Percentiles rank a stretch among this genome's conserved stretches.
Evolutionary conservation across 2,888 invertebrate genomes (phyloP).

Genomic region (Bellardia pandia): DNA sequence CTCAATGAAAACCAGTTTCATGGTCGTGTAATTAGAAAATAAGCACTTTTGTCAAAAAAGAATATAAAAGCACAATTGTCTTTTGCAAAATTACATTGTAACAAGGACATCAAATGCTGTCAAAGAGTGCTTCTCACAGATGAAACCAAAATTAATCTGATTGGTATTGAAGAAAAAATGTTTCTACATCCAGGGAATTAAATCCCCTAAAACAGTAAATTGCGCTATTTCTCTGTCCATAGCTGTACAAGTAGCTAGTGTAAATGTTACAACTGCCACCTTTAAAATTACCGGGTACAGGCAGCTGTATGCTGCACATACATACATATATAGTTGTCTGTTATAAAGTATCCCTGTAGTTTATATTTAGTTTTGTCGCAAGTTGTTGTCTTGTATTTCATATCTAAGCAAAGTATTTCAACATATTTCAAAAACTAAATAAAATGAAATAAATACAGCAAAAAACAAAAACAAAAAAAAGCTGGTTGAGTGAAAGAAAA

Average conservation of each 20-base stretch:
- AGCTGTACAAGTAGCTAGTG: not conserved
- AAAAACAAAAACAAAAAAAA: not conserved
- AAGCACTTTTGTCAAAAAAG: too few species aligned
- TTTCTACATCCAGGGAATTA: too few species aligned
- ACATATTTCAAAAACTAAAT: slow-evolving; percentile 29
- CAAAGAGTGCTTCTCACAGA: too few species aligned
- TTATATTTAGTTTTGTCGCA: slow-evolving; percentile 60
- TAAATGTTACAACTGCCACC: not conserved
- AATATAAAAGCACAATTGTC: too few species aligned
- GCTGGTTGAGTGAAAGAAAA: slow-evolving; percentile 49
- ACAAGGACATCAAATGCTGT: too few species aligned
- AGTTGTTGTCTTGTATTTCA: slow-evolving; percentile 49
- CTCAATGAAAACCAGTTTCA: too few species aligned
- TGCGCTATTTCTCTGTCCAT: too few species aligned
- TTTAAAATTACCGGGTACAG: not conserved
- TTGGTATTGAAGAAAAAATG: too few species aligned
- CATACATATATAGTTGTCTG: not conserved
- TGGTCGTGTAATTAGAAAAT: too few species aligned
- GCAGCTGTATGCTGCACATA: not conserved
- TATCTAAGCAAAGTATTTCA: slow-evolving; percentile 47
- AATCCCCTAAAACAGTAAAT: too few species aligned
- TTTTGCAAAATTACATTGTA: too few species aligned
- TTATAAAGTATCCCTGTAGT: slow-evolving; percentile 56
- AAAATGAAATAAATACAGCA: slow-evolving; percentile 28
- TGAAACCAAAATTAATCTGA: too few species aligned